These are phyloP conservation scores for Gryllus longicercus DNA, from an alignment of 2,888 invertebrate genomes.

Conservation along the genomic window DNA sequence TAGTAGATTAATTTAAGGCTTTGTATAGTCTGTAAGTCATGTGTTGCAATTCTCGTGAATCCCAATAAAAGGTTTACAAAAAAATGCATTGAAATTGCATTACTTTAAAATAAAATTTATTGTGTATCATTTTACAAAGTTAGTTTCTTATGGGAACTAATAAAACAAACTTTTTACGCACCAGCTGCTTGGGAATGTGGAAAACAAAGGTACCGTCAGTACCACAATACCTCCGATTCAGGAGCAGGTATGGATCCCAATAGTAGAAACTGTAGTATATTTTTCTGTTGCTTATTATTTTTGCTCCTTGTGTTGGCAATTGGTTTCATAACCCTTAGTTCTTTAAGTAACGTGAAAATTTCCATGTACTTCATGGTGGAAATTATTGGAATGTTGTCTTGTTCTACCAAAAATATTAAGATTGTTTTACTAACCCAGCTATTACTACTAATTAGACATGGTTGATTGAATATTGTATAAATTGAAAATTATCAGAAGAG, in stretches of 20 bases:
- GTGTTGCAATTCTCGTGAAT: not conserved
- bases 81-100: not conserved
- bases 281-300: not conserved
- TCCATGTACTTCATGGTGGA: no score
- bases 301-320: not conserved
- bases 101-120: not conserved
- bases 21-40: no score
- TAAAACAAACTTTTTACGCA: not conserved
- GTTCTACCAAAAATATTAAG: no score
- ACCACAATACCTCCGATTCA: slow-evolving; percentile 47
- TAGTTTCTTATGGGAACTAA: slow-evolving; percentile 4
- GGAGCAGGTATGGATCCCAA: slow-evolving; percentile 47
- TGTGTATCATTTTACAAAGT: not conserved
- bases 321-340: no score
- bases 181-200: slow-evolving; percentile 45
- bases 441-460: no score
- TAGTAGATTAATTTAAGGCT: no score
- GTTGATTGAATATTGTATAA: no score
- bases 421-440: no score
- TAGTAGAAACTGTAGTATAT: slow-evolving; percentile 11
- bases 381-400: no score
- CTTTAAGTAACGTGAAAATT: no score
- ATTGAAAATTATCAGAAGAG: no score
- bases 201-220: slow-evolving; percentile 49
- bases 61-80: not conserved